Percentiles rank a stretch among this genome's conserved stretches.
These are phyloP conservation scores for Sminthopsis crassicaudata DNA, from an alignment of 2,113 vertebrate genomes.

Conservation along the genomic window DNA sequence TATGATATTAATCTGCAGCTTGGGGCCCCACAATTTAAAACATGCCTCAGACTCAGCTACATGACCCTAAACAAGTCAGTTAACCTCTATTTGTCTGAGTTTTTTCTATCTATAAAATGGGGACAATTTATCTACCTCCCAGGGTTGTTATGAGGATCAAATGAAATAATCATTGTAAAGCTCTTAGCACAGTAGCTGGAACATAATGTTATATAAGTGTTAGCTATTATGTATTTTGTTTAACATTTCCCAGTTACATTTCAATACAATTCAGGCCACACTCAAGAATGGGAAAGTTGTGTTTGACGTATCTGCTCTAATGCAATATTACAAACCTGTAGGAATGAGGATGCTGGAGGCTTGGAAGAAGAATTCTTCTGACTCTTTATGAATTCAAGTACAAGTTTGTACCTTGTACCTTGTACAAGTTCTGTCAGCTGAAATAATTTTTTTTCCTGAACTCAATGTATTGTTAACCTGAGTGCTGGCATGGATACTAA, in stretches of 20 bases:
- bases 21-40: neutral
- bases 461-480: neutral
- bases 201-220: neutral
- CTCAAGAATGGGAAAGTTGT: neutral
- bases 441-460: neutral
- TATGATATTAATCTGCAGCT: neutral
- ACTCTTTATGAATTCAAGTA: neutral
- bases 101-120: neutral
- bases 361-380: neutral
- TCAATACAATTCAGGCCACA: neutral
- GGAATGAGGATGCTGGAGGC: neutral
- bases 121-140: neutral
- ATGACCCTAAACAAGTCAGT: neutral
- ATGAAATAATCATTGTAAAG: neutral
- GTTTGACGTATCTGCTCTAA: neutral
- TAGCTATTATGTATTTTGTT: neutral
- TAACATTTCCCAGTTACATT: neutral
- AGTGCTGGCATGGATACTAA: neutral
- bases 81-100: neutral
- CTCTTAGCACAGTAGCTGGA: neutral
- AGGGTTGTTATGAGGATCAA: neutral
- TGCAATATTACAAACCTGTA: neutral
- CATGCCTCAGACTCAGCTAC: neutral
- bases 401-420: neutral
- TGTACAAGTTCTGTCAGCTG: neutral